A percentile compares a stretch with the other conserved stretches of the same genome.
Conservation (phyloP, 1,140 invertebrate species). For the Zaprionus nigranus region DNA sequence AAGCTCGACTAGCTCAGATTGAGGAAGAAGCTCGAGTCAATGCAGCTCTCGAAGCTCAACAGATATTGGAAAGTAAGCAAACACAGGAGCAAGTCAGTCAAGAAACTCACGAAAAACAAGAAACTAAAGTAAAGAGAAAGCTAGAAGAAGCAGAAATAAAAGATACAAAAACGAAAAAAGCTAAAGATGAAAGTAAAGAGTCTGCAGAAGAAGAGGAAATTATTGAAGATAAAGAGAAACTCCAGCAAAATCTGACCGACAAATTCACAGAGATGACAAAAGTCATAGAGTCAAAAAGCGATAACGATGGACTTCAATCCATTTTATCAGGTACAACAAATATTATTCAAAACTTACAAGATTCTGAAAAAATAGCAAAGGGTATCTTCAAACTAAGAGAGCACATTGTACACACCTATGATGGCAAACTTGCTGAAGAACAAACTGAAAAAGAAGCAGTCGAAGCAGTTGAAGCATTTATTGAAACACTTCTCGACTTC, state of each 20-base stretch:
- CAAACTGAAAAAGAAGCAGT: constrained; percentile 34
- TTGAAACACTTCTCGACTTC: constrained; percentile 50
- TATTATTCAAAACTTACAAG: constrained; percentile 46
- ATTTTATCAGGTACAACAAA: constrained; percentile 40
- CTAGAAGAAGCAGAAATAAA: constrained; percentile 20
- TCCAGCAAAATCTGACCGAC: constrained; percentile 1
- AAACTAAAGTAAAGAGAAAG: constrained; percentile 36
- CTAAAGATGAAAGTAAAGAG: constrained; percentile 22
- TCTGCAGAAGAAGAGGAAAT: constrained; percentile 32
- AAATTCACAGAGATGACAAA: constrained; percentile 13
- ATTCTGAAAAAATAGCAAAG: constrained; percentile 52
- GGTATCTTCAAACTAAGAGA: constrained; percentile 70
- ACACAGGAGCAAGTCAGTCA: constrained; percentile 7
- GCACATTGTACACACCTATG: constrained; percentile 78
- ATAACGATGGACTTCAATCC: constrained; percentile 1
- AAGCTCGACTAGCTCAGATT: not conserved
- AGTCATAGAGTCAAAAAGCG: constrained; percentile 3
- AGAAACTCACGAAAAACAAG: constrained; percentile 13
- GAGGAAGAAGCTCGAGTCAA: not conserved
- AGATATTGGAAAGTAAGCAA: not conserved
- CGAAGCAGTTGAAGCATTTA: constrained; percentile 55
- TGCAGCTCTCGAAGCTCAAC: not conserved
- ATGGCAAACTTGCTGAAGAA: constrained; percentile 45
- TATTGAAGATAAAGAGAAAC: constrained; percentile 11
- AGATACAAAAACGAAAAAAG: constrained; percentile 39